Base-by-base conservation (phyloP, 2,113 vertebrate species). In the Puffinus mauretanicus region DNA sequence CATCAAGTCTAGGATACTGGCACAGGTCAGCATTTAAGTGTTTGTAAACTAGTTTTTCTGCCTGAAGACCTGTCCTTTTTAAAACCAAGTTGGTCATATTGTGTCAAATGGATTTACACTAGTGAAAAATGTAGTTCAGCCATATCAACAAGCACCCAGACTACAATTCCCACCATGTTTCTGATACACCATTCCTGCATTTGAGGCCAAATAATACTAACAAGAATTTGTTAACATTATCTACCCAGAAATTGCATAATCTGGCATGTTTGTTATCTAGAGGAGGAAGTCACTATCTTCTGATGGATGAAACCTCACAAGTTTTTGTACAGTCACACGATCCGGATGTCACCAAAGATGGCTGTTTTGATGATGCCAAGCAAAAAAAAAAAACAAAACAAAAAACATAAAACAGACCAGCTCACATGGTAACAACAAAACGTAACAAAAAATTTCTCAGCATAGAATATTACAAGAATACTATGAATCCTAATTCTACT, bases 221-320 rank as follows among this genome's bases (percentile, higher is more conserved):
- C 24, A 92, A 81, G 27, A 91, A 27, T 72, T 82, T 42, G 20
- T 71, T 62, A 69, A 55, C 10, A 26, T 86, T 92, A 86, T 94
- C 77, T 88, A 51, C 69, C 13, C 86, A 82, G 69, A 94, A 90
- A 86, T 86, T 92, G 64, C 70, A 88, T 94, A 94, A 93, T 67
- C 64, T 64, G 42, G 5, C 76, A 64, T 47, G 12, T 85, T 66
- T 91, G 18, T 80, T 94, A 94, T 95, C 94, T 83, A 36, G 47
- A 97, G 97, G 95, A 89, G 95, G 96, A 97, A 98, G 98, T 86
- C 97, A 98, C 66, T 98, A 98, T 94, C 82, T 98, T 88, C 78
- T 98, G 76, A 94, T 97, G 82, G 98, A 98, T 94, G 97, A 98
- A 97, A 97, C 97, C 76, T 98, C 97, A 36, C 96, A 98, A 60